These are phyloP conservation scores for Cyphomyrus discorhynchus DNA, from an alignment of 2,113 vertebrate genomes.

Conservation along the genomic window DNA sequence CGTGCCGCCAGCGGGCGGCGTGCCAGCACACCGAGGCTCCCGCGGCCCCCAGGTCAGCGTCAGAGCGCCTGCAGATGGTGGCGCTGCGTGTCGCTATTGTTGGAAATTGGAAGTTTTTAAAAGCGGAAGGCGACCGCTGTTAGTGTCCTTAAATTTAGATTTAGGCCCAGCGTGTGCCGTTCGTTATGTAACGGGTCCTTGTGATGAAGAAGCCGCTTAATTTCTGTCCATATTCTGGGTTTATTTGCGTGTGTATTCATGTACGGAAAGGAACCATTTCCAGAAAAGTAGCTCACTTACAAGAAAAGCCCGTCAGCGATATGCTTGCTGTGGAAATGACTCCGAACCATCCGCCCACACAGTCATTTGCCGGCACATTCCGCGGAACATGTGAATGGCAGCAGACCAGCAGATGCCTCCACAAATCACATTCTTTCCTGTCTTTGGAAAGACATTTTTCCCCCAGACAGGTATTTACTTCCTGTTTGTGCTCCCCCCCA, in stretches of 20 bases:
- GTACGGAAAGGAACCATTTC: background rate
- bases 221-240: background rate
- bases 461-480: background rate
- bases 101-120: conserved; percentile 26
- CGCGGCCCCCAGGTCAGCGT: background rate
- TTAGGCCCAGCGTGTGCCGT: background rate
- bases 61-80: conserved; percentile 35
- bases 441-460: background rate
- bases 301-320: background rate
- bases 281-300: background rate
- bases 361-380: background rate
- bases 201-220: background rate
- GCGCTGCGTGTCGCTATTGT: conserved; percentile 22
- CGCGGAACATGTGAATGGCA: background rate
- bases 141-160: conserved; percentile 40
- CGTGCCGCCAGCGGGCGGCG: background rate
- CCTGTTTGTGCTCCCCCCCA: conserved; percentile 18
- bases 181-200: background rate
- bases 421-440: background rate
- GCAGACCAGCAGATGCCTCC: background rate
- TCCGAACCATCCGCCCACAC: background rate
- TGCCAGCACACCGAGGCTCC: background rate
- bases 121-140: conserved; percentile 32
- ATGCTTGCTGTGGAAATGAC: background rate
- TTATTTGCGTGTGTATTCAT: background rate